Conservation (phyloP, 2,797 vertebrate species). For the Enteromius afrohamiltoni region DNA sequence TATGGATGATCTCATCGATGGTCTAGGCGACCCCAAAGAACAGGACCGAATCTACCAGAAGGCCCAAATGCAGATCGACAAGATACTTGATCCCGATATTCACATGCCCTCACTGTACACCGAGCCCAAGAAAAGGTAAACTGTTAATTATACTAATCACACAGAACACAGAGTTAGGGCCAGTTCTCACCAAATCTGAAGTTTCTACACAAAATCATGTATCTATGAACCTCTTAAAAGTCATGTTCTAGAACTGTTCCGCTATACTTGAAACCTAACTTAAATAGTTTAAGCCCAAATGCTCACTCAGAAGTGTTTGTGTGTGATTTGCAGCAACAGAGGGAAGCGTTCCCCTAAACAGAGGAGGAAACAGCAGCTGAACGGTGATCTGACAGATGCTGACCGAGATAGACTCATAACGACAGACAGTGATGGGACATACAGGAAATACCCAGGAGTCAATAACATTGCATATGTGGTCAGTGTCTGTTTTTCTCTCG, state of each 20-base stretch:
- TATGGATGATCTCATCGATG: conserved; percentile 85
- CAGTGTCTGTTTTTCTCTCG: conserved; percentile 57
- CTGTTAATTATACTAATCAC: neutral
- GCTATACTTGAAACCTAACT: neutral
- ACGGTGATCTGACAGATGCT: conserved; percentile 84
- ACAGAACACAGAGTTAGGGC: neutral
- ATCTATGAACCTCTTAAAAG: neutral
- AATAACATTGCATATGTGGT: conserved; percentile 96
- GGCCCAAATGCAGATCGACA: conserved; percentile 95
- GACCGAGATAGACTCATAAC: conserved; percentile 92
- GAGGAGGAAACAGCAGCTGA: conserved; percentile 88
- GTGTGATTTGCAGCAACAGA: conserved; percentile 76
- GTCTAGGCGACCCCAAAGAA: conserved; percentile 84
- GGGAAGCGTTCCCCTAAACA: conserved; percentile 91
- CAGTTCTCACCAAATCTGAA: neutral
- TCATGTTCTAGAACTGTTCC: neutral
- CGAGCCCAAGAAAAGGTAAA: conserved; percentile 91
- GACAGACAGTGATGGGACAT: conserved; percentile 90
- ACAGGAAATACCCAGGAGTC: conserved; percentile 93
- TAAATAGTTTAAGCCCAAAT: neutral
- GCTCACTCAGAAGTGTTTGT: neutral
- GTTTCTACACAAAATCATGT: neutral
- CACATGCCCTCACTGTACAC: conserved; percentile 87
- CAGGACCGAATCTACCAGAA: conserved; percentile 92
- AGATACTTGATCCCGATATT: conserved; percentile 91